Base-by-base conservation (phyloP, 1,140 invertebrate species). In the Scaptomyza pallida region DNA sequence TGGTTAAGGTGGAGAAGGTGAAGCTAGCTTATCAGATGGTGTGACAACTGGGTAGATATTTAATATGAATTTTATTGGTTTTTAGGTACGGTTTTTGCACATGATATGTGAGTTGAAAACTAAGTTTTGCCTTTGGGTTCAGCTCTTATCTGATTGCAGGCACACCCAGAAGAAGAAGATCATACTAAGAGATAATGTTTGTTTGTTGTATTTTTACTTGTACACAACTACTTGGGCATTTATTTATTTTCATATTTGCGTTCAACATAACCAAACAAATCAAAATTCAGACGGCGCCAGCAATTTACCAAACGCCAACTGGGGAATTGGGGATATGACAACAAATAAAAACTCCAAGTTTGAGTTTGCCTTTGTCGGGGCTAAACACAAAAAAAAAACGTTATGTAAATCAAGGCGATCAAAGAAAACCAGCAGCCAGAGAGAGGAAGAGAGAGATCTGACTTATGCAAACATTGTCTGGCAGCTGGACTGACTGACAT, bases 211-310 rank as follows among this genome's bases (percentile, higher is more conserved):
- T n/a, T n/a, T n/a, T n/a, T n/a, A n/a, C 23, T 37, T 33, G 23
- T 26, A 26, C 23, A 4, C 23, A 26, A 60, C 13, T 68, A 65
- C 48, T 75, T 67, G 61, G 60, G 26, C 26, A 30, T 12, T 47
- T 73, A 73, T 67, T 86, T 80, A 70, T 76, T 81, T 86, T 85
- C 81, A 85, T 85, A 85, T 83, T 83, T 83, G 52, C 33, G 40
- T 64, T 43, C 8, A 52, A 63, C 59, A 67, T 76, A 72, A 2
- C 69, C 50, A 80, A 70, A 74, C 60, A 74, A 80, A 85, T 85
- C 73, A 80, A 77, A 86, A 86, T 86, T 85, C 80, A 81, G 80
- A 50, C 78, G 80, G 81, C 81, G 81, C 80, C 81, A 86, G 73
- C 62, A 69, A 63, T 73, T 72, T 73, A 69, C 63, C 23, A 26